Conservation (phyloP, 2,113 vertebrate genomes). For the Bambusicola thoracicus region DNA sequence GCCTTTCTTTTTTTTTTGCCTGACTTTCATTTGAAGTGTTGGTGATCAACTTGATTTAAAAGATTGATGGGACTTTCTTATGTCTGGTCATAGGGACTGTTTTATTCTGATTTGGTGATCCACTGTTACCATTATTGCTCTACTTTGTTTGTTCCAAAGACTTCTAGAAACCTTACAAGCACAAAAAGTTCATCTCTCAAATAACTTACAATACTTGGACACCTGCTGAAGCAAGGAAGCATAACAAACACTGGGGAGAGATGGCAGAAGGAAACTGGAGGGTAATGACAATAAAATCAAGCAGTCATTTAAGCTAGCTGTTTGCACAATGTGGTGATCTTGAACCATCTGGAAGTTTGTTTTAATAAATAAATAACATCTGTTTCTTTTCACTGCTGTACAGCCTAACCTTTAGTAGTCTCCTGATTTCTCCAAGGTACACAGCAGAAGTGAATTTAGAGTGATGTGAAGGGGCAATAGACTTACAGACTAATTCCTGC, state of each 20-base stretch:
- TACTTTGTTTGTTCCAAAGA: neutral
- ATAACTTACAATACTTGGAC: neutral
- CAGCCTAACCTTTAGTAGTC: neutral
- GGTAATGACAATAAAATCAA: neutral
- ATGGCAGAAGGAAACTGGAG: neutral
- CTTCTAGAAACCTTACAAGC: neutral
- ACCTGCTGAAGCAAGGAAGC: neutral
- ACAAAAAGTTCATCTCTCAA: neutral
- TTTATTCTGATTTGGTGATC: neutral
- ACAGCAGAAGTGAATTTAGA: neutral
- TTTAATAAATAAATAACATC: conserved; percentile 47
- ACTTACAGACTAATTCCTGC: neutral
- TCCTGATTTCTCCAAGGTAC: neutral
- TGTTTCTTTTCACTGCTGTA: neutral
- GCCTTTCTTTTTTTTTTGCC: neutral
- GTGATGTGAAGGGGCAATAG: neutral
- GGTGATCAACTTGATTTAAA: neutral
- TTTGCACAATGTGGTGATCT: conserved; percentile 13
- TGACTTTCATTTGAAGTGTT: neutral
- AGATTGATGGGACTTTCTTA: neutral
- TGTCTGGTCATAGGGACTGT: neutral
- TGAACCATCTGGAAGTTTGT: conserved; percentile 30
- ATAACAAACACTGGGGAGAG: neutral
- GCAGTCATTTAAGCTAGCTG: neutral
- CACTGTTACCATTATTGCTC: neutral